phyloP scores from a whole-genome alignment of 2,888 invertebrate species.

The Heterodera filipjevi region DNA sequence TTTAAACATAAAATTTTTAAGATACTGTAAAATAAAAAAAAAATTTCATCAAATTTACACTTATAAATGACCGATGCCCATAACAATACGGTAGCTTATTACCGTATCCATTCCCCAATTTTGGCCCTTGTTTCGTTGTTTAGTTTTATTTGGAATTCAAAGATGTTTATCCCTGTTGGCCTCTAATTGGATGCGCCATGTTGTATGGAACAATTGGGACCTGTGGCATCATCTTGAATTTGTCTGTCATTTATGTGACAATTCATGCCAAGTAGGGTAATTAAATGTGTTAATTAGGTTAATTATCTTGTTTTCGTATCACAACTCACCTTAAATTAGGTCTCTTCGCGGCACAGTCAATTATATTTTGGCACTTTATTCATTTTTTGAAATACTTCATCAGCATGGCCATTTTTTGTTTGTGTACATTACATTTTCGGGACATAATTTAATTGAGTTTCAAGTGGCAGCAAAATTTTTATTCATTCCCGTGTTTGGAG shows the following conservation, averaged over 20 bases:
- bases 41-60: no score
- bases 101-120: no score
- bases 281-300: background rate
- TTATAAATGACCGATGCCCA: no score
- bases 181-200: background rate
- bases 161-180: background rate
- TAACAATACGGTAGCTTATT: no score
- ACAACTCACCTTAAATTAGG: no score
- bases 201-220: background rate
- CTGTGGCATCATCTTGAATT: conserved; percentile 1
- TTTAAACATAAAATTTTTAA: no score
- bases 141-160: background rate
- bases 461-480: background rate
- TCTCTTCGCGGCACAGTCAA: background rate
- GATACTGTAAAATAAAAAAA: no score
- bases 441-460: background rate
- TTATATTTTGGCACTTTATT: conserved; percentile 11
- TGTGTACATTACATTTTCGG: background rate
- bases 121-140: no score
- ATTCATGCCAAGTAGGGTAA: background rate
- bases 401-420: conserved; percentile 22
- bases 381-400: conserved; percentile 12
- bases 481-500: background rate
- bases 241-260: background rate
- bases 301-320: no score